These are phyloP conservation scores for Aleiodes testaceus DNA, from an alignment of 2,888 invertebrate species.

Conservation along the genomic window DNA sequence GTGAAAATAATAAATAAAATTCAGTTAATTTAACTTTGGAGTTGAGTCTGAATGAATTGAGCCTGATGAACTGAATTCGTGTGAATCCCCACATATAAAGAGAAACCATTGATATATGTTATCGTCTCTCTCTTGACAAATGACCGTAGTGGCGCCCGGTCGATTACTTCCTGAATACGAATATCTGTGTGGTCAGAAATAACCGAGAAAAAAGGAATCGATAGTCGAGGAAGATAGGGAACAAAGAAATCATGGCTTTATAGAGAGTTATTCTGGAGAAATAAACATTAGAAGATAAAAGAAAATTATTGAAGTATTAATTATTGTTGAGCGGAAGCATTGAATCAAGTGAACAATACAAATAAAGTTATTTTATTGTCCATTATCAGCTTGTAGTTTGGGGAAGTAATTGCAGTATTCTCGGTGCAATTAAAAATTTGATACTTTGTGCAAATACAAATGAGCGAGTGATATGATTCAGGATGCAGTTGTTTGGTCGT, in stretches of 20 bases:
- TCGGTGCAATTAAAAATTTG: too few species aligned
- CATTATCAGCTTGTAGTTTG: too few species aligned
- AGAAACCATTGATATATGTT: constrained; percentile 20
- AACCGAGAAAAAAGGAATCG: constrained; percentile 17
- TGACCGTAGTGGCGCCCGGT: constrained; percentile 26
- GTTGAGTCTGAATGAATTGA: too few species aligned
- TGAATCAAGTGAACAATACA: constrained; percentile 11
- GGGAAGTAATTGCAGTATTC: too few species aligned
- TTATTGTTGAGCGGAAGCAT: constrained; percentile 15
- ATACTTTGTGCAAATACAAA: neutral
- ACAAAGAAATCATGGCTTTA: neutral
- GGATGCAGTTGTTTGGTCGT: constrained; percentile 13
- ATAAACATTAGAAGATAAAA: neutral
- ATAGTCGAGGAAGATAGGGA: neutral
- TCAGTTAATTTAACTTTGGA: neutral
- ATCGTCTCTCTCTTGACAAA: constrained; percentile 26
- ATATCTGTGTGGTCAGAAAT: constrained; percentile 24
- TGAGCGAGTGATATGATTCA: neutral
- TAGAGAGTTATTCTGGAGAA: neutral
- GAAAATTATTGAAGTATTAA: constrained; percentile 13
- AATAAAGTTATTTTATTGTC: neutral
- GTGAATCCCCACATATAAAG: neutral
- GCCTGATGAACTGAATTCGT: neutral
- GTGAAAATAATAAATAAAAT: constrained; percentile 5
- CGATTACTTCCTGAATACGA: constrained; percentile 30